These are phyloP conservation scores for Heliconius sara DNA, from an alignment of 2,888 invertebrate species.

Conservation along the genomic window DNA sequence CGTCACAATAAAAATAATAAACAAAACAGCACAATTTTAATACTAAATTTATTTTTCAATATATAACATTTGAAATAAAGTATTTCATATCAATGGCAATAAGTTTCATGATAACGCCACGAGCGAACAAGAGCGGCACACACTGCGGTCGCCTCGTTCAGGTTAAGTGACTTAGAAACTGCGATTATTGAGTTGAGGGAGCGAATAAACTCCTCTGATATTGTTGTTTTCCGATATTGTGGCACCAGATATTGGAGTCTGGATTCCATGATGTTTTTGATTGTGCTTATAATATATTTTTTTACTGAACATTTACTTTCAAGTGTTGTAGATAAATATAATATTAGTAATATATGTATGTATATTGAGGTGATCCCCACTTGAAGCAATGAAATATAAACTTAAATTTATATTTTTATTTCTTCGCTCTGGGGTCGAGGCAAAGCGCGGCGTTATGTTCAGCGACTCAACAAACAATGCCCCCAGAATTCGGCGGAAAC, in stretches of 20 bases:
- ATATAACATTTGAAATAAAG: not conserved
- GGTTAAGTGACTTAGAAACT: constrained; percentile 69
- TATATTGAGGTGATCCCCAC: no score
- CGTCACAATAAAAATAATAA: no score
- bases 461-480: no score
- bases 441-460: no score
- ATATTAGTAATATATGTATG: no score
- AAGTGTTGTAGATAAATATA: not conserved
- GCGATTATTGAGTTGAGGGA: constrained; percentile 62
- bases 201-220: constrained; percentile 51
- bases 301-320: not conserved
- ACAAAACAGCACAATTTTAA: no score
- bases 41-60: not conserved
- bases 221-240: constrained; percentile 50
- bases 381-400: no score
- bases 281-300: not conserved
- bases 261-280: constrained; percentile 10
- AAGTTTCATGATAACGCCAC: constrained; percentile 16
- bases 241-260: constrained; percentile 28
- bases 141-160: constrained; percentile 53
- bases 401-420: no score
- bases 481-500: no score
- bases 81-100: constrained; percentile 6
- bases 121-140: constrained; percentile 23
- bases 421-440: no score